These are phyloP conservation scores for Scophthalmus maximus DNA, from an alignment of 2,113 vertebrate genomes.

Conservation along the genomic window DNA sequence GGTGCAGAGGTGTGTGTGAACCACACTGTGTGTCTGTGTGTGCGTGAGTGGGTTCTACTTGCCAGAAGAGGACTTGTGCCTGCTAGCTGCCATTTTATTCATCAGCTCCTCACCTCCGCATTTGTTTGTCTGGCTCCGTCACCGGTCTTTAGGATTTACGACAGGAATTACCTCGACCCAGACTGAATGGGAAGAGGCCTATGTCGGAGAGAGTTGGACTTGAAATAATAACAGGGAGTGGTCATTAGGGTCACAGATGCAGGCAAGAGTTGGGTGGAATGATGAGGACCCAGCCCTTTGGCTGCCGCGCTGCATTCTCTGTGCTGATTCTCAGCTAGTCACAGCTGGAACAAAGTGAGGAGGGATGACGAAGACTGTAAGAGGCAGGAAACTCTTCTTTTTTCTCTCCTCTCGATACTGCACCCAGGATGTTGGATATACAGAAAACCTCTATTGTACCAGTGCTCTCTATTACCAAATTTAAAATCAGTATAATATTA, in stretches of 20 bases:
- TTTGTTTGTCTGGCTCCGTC: conserved; percentile 34
- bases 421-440: background rate
- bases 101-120: conserved; percentile 31
- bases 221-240: conserved; percentile 45
- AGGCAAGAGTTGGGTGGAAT: conserved; percentile 27
- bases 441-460: no score
- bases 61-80: conserved; percentile 6
- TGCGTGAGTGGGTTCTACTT: conserved; percentile 26
- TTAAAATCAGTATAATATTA: no score
- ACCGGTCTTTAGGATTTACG: conserved; percentile 39
- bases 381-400: background rate
- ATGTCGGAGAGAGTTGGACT: conserved; percentile 23
- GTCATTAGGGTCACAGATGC: conserved; percentile 26
- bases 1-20: background rate
- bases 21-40: conserved; percentile 2
- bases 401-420: background rate
- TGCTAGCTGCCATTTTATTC: conserved; percentile 7
- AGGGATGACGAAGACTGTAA: background rate
- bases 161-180: conserved; percentile 41
- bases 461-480: no score
- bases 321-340: conserved; percentile 28
- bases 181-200: conserved; percentile 53
- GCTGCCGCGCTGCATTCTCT: conserved; percentile 26
- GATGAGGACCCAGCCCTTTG: conserved; percentile 38
- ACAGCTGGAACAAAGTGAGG: conserved; percentile 17